These are phyloP conservation scores for Yponomeuta malinellus DNA, from an alignment of 2,888 invertebrate genomes.

Conservation along the genomic window DNA sequence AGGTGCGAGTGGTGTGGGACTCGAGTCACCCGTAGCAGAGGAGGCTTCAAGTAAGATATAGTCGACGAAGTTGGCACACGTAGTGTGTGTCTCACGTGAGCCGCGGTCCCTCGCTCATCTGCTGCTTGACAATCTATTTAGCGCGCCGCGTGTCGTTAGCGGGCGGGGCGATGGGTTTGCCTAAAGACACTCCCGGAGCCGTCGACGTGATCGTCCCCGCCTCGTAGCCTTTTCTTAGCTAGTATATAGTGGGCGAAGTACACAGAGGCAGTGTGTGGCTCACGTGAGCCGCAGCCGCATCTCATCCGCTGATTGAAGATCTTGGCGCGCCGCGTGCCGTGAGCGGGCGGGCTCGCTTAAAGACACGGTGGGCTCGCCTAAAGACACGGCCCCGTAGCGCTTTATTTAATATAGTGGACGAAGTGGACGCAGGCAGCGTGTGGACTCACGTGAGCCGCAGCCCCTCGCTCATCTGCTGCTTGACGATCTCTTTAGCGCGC, in stretches of 20 bases:
- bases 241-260: not conserved
- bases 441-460: constrained; percentile 79
- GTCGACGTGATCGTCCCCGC: too few relatives aligned
- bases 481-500: constrained; percentile 75
- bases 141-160: constrained; percentile 68
- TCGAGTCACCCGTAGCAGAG: too few relatives aligned
- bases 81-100: constrained; percentile 75
- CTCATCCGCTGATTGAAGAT: constrained; percentile 77
- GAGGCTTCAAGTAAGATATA: too few relatives aligned
- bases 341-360: not conserved
- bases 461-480: constrained; percentile 78
- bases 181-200: too few relatives aligned
- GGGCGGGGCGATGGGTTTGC: constrained; percentile 18
- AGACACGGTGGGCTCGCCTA: not conserved
- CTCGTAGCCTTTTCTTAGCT: too few relatives aligned
- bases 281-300: constrained; percentile 80
- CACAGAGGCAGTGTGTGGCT: constrained; percentile 29
- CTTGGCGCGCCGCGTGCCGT: constrained; percentile 72
- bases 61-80: not conserved
- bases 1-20: too few relatives aligned
- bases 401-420: too few relatives aligned
- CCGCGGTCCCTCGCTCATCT: constrained; percentile 78
- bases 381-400: constrained; percentile 48
- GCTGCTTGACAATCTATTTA: constrained; percentile 75
- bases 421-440: not conserved